phyloP scores from a whole-genome alignment of 2,113 vertebrate species.

The Larimichthys polyactis region DNA sequence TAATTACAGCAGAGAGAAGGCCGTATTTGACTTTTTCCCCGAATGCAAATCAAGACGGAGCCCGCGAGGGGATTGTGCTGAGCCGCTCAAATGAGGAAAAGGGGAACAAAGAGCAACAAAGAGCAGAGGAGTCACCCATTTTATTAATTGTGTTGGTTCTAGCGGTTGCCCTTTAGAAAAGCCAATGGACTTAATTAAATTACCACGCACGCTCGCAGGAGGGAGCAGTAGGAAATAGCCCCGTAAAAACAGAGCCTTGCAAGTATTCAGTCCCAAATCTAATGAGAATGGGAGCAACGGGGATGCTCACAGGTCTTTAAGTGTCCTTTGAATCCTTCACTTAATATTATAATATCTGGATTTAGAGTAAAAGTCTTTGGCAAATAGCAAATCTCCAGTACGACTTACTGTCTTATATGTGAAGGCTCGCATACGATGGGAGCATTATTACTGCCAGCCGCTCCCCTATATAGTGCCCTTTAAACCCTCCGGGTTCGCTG shows the following conservation, averaged over 20 bases:
- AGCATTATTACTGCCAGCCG: slow-evolving; percentile 12
- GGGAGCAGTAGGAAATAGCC: slow-evolving; percentile 42
- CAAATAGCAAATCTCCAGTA: neutral
- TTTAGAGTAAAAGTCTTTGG: slow-evolving; percentile 9
- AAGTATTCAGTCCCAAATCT: slow-evolving; percentile 38
- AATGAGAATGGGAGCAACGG: slow-evolving; percentile 39
- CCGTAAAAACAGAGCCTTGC: slow-evolving; percentile 39
- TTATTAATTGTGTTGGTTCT: slow-evolving; percentile 80
- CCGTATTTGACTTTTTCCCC: slow-evolving; percentile 65
- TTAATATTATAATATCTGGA: slow-evolving; percentile 36
- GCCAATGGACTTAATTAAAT: slow-evolving; percentile 78
- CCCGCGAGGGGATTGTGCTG: slow-evolving; percentile 48
- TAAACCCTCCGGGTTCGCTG: slow-evolving; percentile 47
- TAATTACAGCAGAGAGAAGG: slow-evolving; percentile 54
- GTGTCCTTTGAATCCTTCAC: slow-evolving; percentile 36
- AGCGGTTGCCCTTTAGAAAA: slow-evolving; percentile 72
- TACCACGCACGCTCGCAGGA: slow-evolving; percentile 54
- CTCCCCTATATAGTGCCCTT: slow-evolving; percentile 45
- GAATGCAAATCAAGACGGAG: slow-evolving; percentile 64
- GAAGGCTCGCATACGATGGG: neutral
- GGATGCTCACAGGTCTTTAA: slow-evolving; percentile 50
- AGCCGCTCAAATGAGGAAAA: slow-evolving; percentile 55
- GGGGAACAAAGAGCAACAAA: slow-evolving; percentile 70
- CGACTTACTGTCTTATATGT: neutral
- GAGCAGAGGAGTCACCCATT: slow-evolving; percentile 69